Conservation (phyloP, 2,113 vertebrate genomes). For the Paralichthys olivaceus region DNA sequence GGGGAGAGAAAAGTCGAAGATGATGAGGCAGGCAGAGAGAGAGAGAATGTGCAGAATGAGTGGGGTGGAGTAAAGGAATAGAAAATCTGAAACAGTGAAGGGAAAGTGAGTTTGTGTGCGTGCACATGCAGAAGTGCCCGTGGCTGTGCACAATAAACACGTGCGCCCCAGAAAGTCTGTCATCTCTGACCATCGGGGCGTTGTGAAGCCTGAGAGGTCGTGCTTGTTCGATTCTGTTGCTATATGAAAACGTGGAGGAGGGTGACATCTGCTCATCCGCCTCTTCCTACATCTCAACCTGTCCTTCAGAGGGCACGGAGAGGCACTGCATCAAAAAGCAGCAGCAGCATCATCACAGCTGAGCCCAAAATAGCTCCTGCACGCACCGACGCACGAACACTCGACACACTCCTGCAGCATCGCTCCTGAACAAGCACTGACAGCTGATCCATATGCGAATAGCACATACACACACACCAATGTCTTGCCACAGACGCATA, state of each 20-base stretch:
- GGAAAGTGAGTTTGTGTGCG: conserved; percentile 19
- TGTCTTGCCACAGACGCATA: neutral
- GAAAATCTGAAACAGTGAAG: conserved; percentile 5
- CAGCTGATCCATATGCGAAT: conserved; percentile 50
- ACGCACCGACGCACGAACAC: conserved; percentile 50
- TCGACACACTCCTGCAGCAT: conserved; percentile 62
- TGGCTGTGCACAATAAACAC: conserved; percentile 25
- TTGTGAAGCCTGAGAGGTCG: conserved; percentile 1
- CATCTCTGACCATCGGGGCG: conserved; percentile 16
- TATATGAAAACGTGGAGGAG: conserved; percentile 1
- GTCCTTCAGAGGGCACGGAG: conserved; percentile 81
- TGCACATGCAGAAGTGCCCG: neutral
- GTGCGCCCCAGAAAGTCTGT: conserved; percentile 50
- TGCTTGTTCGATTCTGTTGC: conserved; percentile 5
- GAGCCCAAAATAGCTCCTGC: conserved; percentile 78
- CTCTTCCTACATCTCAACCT: conserved; percentile 42
- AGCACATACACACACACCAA: neutral
- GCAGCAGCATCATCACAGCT: conserved; percentile 62
- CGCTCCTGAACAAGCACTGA: conserved; percentile 48
- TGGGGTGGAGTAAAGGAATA: neutral
- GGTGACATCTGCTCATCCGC: neutral
- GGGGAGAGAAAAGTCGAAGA: conserved; percentile 14
- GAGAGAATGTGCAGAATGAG: neutral
- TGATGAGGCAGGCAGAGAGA: conserved; percentile 6
- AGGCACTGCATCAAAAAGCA: conserved; percentile 76